Evolutionary conservation across 2,888 invertebrate genomes (phyloP), one percentile per base, ranked within the genome.

Genomic region (Himalopsyche japonica): DNA sequence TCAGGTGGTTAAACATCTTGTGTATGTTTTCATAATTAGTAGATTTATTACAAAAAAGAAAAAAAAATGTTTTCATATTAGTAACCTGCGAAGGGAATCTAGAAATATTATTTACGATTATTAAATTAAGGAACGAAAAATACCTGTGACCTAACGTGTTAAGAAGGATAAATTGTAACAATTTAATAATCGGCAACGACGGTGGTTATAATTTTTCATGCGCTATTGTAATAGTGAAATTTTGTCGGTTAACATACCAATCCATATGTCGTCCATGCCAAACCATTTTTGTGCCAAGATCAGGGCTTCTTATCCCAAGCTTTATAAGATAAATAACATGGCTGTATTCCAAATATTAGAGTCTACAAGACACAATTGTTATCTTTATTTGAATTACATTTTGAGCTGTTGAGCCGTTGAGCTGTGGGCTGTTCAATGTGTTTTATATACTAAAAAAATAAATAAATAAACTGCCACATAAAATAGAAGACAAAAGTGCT

Each of bases 261-360:
- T 57, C 57, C 57, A 79, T 24, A 24, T 70, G 79, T 81, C 78
- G 32, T 81, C 81, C 78, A 84, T 70, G 84, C 84, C 84, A 84
- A 84, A 84, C 79, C 34, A 37, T 84, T 84, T 80, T 49, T 84
- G 84, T 84, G 84, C 84, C 84, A 84, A 84, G 78, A 37, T 79
- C 81, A 81, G 82, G 78, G 48, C 47, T 70, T 49, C 81, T 80
- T 84, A 80, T 84, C 77, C 83, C 77, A 57, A 84, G 80, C 81
- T 80, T 84, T 76, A 80, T 80, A 83, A 80, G 77, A 30, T 81
- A 78, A 77, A 43, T 43, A 47, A 49, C 76, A 78, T 84, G 81
- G 84, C 84, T 84, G 81, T 84, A 84, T 84, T 84, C 84, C 84
- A 84, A 84, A 84, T 84, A 84, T 78, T 84, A 84, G 84, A 78